Percentiles rank a stretch among this genome's conserved stretches.
Conservation (phyloP, 2,888 invertebrate genomes). For the Anticlea derivata region DNA sequence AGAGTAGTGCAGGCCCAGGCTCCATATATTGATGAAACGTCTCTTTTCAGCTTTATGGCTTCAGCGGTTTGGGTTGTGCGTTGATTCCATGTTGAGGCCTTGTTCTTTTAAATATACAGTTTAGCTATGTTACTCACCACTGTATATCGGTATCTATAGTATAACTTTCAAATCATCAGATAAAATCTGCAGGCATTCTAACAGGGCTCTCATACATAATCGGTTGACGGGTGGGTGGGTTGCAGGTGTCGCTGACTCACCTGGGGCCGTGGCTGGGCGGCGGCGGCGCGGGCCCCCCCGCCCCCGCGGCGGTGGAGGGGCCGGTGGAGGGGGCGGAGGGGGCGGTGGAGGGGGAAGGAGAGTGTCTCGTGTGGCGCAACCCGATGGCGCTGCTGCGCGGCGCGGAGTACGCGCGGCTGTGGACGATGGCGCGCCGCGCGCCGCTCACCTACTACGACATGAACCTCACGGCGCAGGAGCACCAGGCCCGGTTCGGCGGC, state of each 20-base stretch:
- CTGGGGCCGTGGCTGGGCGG: constrained; percentile 97
- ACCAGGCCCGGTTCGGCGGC: constrained; percentile 86
- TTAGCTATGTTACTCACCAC: no score
- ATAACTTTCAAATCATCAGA: no score
- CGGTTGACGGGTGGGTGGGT: no score
- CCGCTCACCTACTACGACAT: constrained; percentile 99
- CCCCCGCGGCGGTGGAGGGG: constrained; percentile 87
- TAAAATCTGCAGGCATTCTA: no score
- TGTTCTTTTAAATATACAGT: no score
- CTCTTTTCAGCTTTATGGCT: no score
- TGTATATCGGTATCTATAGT: no score
- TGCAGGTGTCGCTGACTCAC: constrained; percentile 92
- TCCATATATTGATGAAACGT: no score
- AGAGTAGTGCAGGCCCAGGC: no score
- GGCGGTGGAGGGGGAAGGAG: constrained; percentile 90
- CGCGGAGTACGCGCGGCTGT: constrained; percentile 98
- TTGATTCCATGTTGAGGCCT: no score
- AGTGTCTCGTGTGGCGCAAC: constrained; percentile 96
- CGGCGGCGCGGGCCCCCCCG: constrained; percentile 83
- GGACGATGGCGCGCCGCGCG: constrained; percentile 95
- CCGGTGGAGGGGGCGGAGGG: constrained; percentile 87
- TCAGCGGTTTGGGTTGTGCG: no score
- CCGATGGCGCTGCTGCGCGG: constrained; percentile 97
- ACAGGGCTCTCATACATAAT: no score
- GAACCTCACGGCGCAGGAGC: constrained; percentile 99